phyloP scores from a whole-genome alignment of 2,113 vertebrate genomes.

The Pyxicephalus adspersus region DNA sequence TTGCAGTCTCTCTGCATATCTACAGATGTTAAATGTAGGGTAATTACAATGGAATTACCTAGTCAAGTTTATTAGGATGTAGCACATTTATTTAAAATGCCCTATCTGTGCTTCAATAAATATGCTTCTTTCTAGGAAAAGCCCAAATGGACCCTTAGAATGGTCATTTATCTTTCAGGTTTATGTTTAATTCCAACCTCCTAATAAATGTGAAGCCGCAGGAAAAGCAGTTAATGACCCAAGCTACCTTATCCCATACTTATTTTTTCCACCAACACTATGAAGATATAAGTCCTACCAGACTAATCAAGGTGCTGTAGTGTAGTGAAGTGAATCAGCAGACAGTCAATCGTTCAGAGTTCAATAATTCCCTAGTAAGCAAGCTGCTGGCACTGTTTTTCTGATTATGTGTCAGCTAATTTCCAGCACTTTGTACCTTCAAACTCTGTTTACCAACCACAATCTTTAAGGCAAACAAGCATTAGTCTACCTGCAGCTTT shows the following conservation, averaged over 20 bases:
- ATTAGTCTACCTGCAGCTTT: too few relatives aligned
- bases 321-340: constrained; percentile 1
- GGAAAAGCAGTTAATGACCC: constrained; percentile 19
- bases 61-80: too few relatives aligned
- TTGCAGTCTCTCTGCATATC: too few relatives aligned
- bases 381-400: background rate
- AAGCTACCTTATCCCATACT: background rate
- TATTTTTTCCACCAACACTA: constrained; percentile 1
- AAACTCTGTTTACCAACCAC: background rate
- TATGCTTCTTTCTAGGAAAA: background rate
- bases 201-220: background rate
- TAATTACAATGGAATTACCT: too few relatives aligned
- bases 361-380: background rate
- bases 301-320: background rate
- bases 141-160: background rate
- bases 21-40: too few relatives aligned
- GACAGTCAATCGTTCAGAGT: background rate
- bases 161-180: background rate
- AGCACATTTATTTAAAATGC: too few relatives aligned
- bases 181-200: background rate
- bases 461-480: too few relatives aligned
- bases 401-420: background rate
- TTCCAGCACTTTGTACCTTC: background rate
- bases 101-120: too few relatives aligned
- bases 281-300: background rate